Evolutionary conservation across 2,888 invertebrate species (phyloP), one percentile per base, ranked within the genome.

Genomic region (Drosophila prostipennis): DNA sequence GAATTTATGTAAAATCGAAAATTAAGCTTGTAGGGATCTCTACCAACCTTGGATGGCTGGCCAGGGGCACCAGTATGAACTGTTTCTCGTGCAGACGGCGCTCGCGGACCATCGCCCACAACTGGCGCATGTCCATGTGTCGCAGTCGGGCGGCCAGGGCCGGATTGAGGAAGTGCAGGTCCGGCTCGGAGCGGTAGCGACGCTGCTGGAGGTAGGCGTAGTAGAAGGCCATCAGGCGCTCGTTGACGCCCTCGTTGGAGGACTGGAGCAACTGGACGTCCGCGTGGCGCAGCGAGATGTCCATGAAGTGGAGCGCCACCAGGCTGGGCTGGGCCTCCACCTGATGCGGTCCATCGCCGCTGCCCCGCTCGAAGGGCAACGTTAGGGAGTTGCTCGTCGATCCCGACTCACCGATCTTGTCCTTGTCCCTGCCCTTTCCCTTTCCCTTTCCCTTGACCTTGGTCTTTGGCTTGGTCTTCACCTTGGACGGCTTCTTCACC

Each of bases 231-330:
- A 79, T 32, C n/a, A 79, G 42, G 0, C 69, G 74, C 23, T 80
- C 78, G 42, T 80, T 83, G 10, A 79, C n/a, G 7, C 52, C 52
- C 6, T 56, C 36, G 13, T 56, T 8, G 0, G 51, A 13, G 11
- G 70, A 71, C 10, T 64, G 73, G 43, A 79, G 53, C 55, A 83
- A 48, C 43, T 70, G 60, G 10, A 77, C 40, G n/a, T 83, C 84
- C 26, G 67, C 46, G 42, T 60, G 64, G 0, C 69, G 71, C 55
- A 79, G 39, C n/a, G 55, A 55, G 2, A 64, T 46, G n/a, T 69
- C 56, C 46, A 46, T 26, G 29, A 45, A 45, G 45, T 14, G 45
- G 14, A 45, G 45, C 14, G 45, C 45, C 26, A 45, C 45, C 26
- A 45, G 26, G 29, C 45, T 45, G 2, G 14, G 29, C 45, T 45